phyloP scores from a whole-genome alignment of 2,797 vertebrate species.

The Tarsius wallacei region DNA sequence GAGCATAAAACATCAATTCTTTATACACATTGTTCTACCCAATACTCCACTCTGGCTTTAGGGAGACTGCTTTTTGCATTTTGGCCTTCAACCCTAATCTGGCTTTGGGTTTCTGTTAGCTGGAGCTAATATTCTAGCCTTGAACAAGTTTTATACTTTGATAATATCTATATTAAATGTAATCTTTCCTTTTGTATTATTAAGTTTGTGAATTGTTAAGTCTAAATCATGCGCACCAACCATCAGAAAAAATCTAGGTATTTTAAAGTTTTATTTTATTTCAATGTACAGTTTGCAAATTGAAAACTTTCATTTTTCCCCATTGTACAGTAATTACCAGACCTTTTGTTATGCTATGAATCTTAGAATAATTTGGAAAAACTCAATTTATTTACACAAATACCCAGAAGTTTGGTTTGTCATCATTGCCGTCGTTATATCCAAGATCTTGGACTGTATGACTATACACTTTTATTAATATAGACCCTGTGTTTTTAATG shows the following conservation, averaged over 20 bases:
- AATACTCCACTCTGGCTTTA: constrained; percentile 49
- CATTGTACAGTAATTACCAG: background rate
- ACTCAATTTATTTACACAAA: background rate
- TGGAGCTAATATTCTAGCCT: constrained; percentile 43
- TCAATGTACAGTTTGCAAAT: background rate
- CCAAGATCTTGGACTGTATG: background rate
- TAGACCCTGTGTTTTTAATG: background rate
- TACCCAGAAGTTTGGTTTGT: background rate
- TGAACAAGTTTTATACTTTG: background rate
- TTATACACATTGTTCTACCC: constrained; percentile 47
- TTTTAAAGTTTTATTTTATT: constrained; percentile 60
- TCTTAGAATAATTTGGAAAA: background rate
- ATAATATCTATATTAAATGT: background rate
- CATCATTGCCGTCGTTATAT: background rate
- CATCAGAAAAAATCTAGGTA: background rate
- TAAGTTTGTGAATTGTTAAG: constrained; percentile 40
- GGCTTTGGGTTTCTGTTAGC: constrained; percentile 64
- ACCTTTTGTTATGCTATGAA: background rate
- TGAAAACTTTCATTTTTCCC: background rate
- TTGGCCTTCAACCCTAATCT: constrained; percentile 7
- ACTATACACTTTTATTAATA: background rate
- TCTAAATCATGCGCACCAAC: background rate
- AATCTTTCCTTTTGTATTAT: background rate
- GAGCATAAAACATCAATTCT: constrained; percentile 76
- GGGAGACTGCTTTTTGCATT: background rate